phyloP scores from a whole-genome alignment of 2,797 vertebrate species.

The Petrocephalus sullivani region DNA sequence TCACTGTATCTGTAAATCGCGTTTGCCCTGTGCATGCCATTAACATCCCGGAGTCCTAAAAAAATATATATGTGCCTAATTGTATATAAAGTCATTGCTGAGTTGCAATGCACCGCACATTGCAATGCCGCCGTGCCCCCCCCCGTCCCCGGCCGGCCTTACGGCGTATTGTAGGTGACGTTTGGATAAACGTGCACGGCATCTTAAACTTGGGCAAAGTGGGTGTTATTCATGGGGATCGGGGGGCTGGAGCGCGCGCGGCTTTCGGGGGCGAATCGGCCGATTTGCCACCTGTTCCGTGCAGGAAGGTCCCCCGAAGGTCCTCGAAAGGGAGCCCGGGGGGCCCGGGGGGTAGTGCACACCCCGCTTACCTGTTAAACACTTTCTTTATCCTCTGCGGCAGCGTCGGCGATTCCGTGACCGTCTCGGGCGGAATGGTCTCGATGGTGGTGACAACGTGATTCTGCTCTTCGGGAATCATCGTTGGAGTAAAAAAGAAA shows the following conservation, averaged over 20 bases:
- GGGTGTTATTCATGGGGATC: conserved; percentile 16
- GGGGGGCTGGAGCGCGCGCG: background rate
- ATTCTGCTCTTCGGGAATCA: conserved; percentile 78
- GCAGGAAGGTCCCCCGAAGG: conserved; percentile 9
- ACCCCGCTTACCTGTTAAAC: conserved; percentile 73
- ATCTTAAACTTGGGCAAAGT: conserved; percentile 31
- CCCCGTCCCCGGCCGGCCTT: background rate
- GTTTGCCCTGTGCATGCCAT: background rate
- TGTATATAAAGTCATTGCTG: background rate
- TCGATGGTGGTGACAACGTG: conserved; percentile 83
- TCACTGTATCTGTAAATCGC: background rate
- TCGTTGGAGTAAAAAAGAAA: conserved; percentile 49
- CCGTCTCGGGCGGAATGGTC: conserved; percentile 70
- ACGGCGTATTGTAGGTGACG: conserved; percentile 27
- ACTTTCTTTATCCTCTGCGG: conserved; percentile 77
- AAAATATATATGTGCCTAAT: background rate
- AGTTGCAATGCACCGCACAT: background rate
- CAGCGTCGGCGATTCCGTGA: conserved; percentile 65
- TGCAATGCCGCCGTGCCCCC: background rate
- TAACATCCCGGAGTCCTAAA: background rate
- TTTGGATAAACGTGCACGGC: conserved; percentile 37
- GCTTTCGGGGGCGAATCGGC: background rate
- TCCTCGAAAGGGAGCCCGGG: background rate
- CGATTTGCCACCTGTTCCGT: conserved; percentile 28
- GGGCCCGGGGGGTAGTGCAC: background rate